Evolutionary conservation across 2,797 vertebrate genomes (phyloP).

Genomic region (Lithobates pipiens): DNA sequence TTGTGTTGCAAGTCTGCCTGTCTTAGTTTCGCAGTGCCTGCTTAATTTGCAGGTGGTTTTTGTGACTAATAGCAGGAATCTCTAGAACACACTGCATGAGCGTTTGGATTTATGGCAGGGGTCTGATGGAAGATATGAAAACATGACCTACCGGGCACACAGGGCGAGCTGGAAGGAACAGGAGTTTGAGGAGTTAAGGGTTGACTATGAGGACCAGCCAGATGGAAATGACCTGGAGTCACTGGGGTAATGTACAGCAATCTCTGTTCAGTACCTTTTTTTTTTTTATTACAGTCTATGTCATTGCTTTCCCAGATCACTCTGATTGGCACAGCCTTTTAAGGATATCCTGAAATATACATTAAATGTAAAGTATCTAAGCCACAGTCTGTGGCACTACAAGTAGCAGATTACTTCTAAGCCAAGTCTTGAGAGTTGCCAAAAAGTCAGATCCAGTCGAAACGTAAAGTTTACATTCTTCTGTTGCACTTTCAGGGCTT

Average conservation of each 20-base stretch:
- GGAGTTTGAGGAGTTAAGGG: neutral
- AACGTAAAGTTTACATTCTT: neutral
- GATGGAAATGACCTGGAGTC: conserved; percentile 47
- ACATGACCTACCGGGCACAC: conserved; percentile 44
- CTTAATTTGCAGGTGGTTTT: conserved; percentile 28
- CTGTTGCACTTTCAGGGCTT: too few relatives aligned
- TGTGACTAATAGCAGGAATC: neutral
- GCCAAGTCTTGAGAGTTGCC: neutral
- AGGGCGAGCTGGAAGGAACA: conserved; percentile 47
- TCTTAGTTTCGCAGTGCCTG: conserved; percentile 12
- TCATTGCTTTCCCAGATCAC: neutral
- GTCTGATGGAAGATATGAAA: conserved; percentile 36
- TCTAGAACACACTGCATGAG: neutral
- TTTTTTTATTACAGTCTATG: neutral
- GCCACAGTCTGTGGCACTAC: too few relatives aligned
- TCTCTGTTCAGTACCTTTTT: neutral
- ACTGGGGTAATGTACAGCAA: conserved; percentile 45
- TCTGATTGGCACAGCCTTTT: neutral
- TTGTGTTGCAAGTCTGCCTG: conserved; percentile 46
- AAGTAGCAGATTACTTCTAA: too few relatives aligned
- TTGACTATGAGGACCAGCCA: conserved; percentile 11
- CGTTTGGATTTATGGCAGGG: neutral
- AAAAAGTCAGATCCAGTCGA: neutral
- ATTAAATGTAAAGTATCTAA: neutral
- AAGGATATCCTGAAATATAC: neutral